These are phyloP conservation scores for Champsocephalus gunnari DNA, from an alignment of 2,797 vertebrate species.

Conservation along the genomic window DNA sequence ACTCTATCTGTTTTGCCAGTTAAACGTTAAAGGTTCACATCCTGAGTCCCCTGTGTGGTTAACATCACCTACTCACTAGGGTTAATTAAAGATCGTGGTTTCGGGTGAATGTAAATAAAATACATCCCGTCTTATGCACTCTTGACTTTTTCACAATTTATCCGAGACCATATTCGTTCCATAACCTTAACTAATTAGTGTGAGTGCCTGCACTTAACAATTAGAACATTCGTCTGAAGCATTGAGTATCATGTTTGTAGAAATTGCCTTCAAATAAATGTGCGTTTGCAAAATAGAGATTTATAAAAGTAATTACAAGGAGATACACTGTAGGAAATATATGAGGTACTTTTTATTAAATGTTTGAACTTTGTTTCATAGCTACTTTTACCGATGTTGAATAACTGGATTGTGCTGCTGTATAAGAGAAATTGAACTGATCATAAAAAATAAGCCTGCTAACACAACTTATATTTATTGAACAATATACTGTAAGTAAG, in stretches of 20 bases:
- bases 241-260: background rate
- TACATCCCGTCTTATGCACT: conserved; percentile 1
- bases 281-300: background rate
- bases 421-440: background rate
- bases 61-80: background rate
- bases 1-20: background rate
- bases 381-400: background rate
- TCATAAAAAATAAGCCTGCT: background rate
- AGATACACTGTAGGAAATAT: background rate
- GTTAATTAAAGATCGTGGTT: conserved; percentile 12
- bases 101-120: conserved; percentile 18
- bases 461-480: background rate
- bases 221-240: background rate
- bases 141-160: background rate
- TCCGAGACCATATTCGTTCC: background rate
- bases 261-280: background rate
- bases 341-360: background rate
- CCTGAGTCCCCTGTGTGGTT: conserved; percentile 1
- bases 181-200: background rate
- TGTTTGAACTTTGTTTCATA: background rate
- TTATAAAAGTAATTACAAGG: background rate
- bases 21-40: background rate
- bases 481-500: conserved; percentile 1
- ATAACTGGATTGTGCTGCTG: background rate
- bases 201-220: background rate